These are phyloP conservation scores for Piliocolobus tephrosceles DNA, from an alignment of 2,113 vertebrate genomes.

Conservation along the genomic window DNA sequence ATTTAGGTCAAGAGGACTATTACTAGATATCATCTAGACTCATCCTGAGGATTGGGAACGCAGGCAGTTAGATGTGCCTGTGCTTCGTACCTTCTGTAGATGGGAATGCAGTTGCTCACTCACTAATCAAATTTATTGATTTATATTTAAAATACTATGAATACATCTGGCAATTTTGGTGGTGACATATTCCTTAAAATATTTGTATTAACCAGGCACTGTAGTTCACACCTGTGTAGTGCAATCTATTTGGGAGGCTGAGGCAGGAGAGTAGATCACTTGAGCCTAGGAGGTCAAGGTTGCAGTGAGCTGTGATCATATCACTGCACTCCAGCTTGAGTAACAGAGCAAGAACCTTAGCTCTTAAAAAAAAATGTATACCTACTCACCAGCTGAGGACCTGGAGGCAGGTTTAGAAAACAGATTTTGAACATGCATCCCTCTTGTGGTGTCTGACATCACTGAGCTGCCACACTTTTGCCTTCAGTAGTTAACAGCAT, in stretches of 20 bases:
- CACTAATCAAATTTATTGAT: neutral
- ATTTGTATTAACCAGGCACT: neutral
- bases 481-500: neutral
- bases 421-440: neutral
- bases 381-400: neutral
- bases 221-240: too few relatives aligned
- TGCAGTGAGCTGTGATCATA: too few relatives aligned
- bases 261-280: too few relatives aligned
- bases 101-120: neutral
- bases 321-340: too few relatives aligned
- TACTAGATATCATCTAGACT: neutral
- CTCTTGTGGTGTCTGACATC: neutral
- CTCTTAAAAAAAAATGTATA: neutral
- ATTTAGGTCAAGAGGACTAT: neutral
- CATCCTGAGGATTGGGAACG: neutral
- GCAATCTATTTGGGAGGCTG: too few relatives aligned
- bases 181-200: slow-evolving; percentile 19
- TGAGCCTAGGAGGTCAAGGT: too few relatives aligned
- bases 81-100: neutral
- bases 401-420: neutral
- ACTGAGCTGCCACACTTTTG: neutral
- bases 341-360: too few relatives aligned
- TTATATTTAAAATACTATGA: slow-evolving; percentile 30
- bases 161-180: neutral
- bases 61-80: neutral